phyloP scores from a whole-genome alignment of 2,113 vertebrate species.

The Pedetes capensis region DNA sequence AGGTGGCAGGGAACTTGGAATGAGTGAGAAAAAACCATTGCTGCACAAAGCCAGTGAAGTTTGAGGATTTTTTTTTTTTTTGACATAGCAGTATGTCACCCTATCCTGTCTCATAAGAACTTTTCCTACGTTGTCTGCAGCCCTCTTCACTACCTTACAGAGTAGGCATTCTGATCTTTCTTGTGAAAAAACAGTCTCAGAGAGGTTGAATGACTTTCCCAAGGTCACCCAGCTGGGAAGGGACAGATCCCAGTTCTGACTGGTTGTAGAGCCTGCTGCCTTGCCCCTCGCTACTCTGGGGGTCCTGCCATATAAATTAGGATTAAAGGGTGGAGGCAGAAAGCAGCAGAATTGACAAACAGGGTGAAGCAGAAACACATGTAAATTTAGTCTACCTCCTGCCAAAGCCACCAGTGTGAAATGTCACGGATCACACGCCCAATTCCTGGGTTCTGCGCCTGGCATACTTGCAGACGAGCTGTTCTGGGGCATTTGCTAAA shows the following conservation, averaged over 20 bases:
- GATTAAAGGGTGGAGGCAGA: neutral
- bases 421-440: neutral
- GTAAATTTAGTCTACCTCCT: neutral
- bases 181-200: neutral
- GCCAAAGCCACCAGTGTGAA: neutral
- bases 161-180: neutral
- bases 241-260: neutral
- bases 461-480: constrained; percentile 4
- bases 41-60: neutral
- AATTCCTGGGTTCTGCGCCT: neutral
- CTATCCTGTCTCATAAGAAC: neutral
- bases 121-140: neutral
- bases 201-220: neutral
- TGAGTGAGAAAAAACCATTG: neutral
- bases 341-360: neutral
- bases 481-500: constrained; percentile 15
- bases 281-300: neutral
- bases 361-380: neutral
- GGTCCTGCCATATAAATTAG: neutral
- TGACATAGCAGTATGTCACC: neutral
- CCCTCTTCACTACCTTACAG: neutral
- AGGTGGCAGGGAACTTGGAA: neutral
- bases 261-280: neutral
- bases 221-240: neutral
- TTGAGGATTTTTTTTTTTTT: neutral